Evolutionary conservation across 1,140 invertebrate species (phyloP), one percentile per base, ranked within the genome.

Genomic region (Calephelis virginiensis): DNA sequence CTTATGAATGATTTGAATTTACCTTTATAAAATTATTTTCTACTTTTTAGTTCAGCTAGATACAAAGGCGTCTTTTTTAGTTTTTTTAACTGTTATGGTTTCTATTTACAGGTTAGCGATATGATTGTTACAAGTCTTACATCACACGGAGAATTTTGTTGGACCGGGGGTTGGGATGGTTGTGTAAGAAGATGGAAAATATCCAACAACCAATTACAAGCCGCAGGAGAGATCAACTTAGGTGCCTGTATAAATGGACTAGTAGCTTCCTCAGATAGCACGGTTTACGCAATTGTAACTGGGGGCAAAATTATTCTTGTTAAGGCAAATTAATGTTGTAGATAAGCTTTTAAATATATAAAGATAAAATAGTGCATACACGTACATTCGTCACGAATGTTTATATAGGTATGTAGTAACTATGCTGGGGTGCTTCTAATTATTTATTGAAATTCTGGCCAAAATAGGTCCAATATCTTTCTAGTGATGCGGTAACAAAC

Each of bases 81-180:
- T 40, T 59, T 38, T 70, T 11, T 67, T 28, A 28, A 1, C 28
- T 28, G 28, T 28, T 28, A 28, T 28, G 28, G 28, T 28, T 66
- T 61, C 59, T 49, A 46, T 61, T 63, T 67, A 38, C 72, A 91
- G 89, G 86, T 85, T 5, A 91, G 89, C 56, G 86, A 91, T 28
- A 89, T 91, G 89, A 89, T 91, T 70, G 13, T 91, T n/a, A 91
- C 86, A 38, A 80, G 78, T 66, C 46, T 91, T 17, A 73, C 82
- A 61, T 74, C 80, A 4, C 77, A 48, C 14, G 80, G 77, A 6
- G 74, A 80, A 59, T 72, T 77, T 48, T 86, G 72, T 17, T 91
- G 86, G 86, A 91, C 86, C 5, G 89, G 78, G 8, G 85, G 87
- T 12, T 91, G 89, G 89, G 89, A 91, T 61, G 86, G 87, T 14